Conservation (phyloP, 2,888 invertebrate genomes). For the Callyntrura guangdongensis region DNA sequence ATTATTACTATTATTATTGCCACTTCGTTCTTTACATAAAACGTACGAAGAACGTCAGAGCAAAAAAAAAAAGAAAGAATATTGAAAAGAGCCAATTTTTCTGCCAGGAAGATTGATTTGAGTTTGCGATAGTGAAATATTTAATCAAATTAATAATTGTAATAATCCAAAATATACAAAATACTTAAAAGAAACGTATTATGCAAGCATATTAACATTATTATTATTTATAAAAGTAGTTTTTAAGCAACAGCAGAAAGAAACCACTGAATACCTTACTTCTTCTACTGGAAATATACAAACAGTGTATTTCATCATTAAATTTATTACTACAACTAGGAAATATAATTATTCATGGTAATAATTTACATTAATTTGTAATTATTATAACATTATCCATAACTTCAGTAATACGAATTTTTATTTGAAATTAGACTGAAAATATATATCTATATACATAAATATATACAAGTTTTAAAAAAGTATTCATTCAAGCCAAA, state of each 20-base stretch:
- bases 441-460: slow-evolving; percentile 51
- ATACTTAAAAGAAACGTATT: slow-evolving; percentile 65
- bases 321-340: neutral
- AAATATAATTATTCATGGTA: slow-evolving; percentile 35
- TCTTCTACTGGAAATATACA: slow-evolving; percentile 59
- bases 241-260: neutral
- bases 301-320: slow-evolving; percentile 67
- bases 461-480: slow-evolving; percentile 72
- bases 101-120: slow-evolving; percentile 17
- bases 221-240: slow-evolving; percentile 6
- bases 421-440: slow-evolving; percentile 81
- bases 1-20: neutral
- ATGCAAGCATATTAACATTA: slow-evolving; percentile 54
- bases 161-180: slow-evolving; percentile 47
- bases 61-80: neutral
- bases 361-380: neutral
- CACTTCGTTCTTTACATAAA: too few species aligned
- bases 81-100: slow-evolving; percentile 29
- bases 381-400: slow-evolving; percentile 20
- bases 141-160: neutral
- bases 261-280: slow-evolving; percentile 74
- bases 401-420: slow-evolving; percentile 77
- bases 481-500: slow-evolving; percentile 81
- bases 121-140: slow-evolving; percentile 19
- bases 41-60: neutral